A percentile compares a stretch with the other conserved stretches of the same genome.
These are phyloP conservation scores for Hemicordylus capensis DNA, from an alignment of 2,113 vertebrate species.

Conservation along the genomic window DNA sequence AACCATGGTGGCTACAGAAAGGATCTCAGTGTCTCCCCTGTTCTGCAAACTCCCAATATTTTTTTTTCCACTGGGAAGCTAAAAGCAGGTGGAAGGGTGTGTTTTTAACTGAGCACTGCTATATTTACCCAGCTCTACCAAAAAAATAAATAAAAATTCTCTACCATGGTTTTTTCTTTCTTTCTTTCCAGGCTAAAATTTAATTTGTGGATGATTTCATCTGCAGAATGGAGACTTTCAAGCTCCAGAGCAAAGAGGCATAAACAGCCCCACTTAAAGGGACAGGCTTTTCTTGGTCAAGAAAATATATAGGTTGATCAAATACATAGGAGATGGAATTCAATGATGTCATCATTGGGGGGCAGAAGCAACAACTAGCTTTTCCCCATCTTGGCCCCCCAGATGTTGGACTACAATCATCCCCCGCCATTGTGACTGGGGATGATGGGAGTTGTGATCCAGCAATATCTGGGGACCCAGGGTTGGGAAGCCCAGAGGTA, in stretches of 20 bases:
- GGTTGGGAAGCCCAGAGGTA: no score
- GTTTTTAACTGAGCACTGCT: not conserved
- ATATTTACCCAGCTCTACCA: constrained; percentile 9
- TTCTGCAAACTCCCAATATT: not conserved
- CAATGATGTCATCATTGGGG: no score
- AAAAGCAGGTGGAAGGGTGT: constrained; percentile 42
- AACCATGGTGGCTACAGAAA: no score
- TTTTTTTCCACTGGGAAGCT: not conserved
- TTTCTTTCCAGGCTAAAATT: constrained; percentile 34
- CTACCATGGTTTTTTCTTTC: constrained; percentile 29
- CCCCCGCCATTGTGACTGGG: no score
- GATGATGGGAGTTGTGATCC: no score
- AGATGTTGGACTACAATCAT: no score
- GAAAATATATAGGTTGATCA: not conserved
- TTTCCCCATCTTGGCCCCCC: no score
- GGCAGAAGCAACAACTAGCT: no score
- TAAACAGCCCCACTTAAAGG: not conserved
- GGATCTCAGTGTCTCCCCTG: not conserved
- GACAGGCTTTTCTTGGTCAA: not conserved
- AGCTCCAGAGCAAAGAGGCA: not conserved
- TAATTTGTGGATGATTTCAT: constrained; percentile 46
- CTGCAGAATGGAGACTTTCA: not conserved
- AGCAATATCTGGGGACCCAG: no score
- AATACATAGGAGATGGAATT: no score
- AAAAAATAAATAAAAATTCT: constrained; percentile 15